A percentile compares a stretch with the other conserved stretches of the same genome.
Evolutionary conservation across 2,113 vertebrate genomes (phyloP).

Genomic region (Galemys pyrenaicus): DNA sequence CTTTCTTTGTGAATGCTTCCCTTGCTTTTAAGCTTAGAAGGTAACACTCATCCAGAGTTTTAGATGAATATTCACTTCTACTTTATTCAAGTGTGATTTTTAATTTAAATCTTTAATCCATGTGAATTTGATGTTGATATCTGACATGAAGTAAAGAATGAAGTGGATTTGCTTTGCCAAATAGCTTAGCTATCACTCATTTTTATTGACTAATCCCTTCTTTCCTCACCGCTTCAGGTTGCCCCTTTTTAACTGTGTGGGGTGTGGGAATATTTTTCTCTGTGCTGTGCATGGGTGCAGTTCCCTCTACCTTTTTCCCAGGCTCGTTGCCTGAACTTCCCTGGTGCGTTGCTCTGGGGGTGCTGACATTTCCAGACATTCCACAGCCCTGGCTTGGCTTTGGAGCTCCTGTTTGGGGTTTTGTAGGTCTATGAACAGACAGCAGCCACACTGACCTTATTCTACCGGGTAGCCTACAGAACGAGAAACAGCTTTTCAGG

Average conservation of each 20-base stretch:
- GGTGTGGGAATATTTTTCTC: not conserved
- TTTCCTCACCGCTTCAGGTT: not conserved
- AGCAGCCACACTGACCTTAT: not conserved
- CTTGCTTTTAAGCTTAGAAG: constrained; percentile 24
- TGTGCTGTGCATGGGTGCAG: not conserved
- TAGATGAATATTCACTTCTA: not conserved
- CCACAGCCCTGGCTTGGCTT: not conserved
- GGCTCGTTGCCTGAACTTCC: not conserved
- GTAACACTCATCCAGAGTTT: not conserved
- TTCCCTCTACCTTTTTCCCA: not conserved
- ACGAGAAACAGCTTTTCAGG: not conserved
- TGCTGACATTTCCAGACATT: not conserved
- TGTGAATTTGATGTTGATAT: not conserved
- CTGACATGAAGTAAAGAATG: constrained; percentile 51
- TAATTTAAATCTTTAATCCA: constrained; percentile 67
- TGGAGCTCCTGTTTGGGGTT: not conserved
- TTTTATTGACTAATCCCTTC: not conserved
- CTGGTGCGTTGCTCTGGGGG: not conserved
- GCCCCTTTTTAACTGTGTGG: not conserved
- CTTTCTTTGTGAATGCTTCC: constrained; percentile 15
- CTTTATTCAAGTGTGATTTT: constrained; percentile 61
- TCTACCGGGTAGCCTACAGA: not conserved
- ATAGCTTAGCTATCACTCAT: not conserved
- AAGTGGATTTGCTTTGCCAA: constrained; percentile 58
- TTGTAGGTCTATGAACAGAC: not conserved